phyloP scores from a whole-genome alignment of 2,888 invertebrate species.

The Neria commutata region DNA sequence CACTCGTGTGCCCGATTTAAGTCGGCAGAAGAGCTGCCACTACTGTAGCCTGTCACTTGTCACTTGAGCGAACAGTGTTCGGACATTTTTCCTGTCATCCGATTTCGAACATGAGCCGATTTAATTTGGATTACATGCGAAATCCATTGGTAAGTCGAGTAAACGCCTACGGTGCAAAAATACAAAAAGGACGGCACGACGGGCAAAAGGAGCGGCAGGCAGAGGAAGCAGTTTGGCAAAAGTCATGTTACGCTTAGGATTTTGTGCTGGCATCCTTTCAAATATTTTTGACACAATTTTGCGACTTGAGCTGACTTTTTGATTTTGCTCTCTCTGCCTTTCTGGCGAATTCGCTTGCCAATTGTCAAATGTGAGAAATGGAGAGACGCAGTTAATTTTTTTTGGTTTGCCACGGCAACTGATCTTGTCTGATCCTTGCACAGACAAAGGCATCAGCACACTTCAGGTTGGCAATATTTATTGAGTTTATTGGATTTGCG shows the following conservation, averaged over 20 bases:
- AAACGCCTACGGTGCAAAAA: conserved; percentile 56
- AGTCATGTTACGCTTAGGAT: conserved; percentile 56
- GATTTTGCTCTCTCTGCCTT: conserved; percentile 11
- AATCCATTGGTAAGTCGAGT: conserved; percentile 59
- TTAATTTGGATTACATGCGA: conserved; percentile 57
- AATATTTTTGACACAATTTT: conserved; percentile 42
- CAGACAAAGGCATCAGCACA: conserved; percentile 42
- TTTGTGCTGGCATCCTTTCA: conserved; percentile 25
- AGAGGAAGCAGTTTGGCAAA: conserved; percentile 30
- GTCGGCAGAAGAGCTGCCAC: conserved; percentile 11
- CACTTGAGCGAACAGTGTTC: background rate
- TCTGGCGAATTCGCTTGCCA: background rate
- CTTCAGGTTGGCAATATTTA: conserved; percentile 56
- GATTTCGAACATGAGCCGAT: conserved; percentile 42
- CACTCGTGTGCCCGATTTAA: conserved; percentile 39
- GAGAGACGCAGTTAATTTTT: too few relatives aligned
- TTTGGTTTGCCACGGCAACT: conserved; percentile 14
- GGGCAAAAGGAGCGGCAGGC: background rate
- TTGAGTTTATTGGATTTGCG: conserved; percentile 55
- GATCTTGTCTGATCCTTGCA: conserved; percentile 40
- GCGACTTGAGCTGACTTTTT: conserved; percentile 23
- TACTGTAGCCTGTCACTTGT: background rate
- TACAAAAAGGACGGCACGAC: background rate
- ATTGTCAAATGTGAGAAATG: too few relatives aligned
- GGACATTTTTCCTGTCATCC: conserved; percentile 17